A percentile compares a stretch with the other conserved stretches of the same genome.
Evolutionary conservation across 2,888 invertebrate species (phyloP).

Genomic region (Drosophila quinaria): DNA sequence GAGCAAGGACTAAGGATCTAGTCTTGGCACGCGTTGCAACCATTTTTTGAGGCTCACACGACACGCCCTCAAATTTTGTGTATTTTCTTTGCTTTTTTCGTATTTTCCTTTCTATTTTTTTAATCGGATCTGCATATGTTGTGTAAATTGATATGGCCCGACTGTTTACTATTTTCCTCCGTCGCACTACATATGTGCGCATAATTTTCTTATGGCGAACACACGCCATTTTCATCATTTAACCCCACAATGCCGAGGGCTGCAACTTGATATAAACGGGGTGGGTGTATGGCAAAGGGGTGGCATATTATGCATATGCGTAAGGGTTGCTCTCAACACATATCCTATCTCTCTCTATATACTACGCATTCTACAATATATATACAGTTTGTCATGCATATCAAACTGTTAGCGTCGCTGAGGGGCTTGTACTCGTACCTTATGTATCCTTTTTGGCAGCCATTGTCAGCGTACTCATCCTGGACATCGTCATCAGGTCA

Average conservation of each 20-base stretch:
- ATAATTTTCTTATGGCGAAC: conserved; percentile 50
- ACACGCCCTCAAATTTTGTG: conserved; percentile 41
- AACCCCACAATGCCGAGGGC: conserved; percentile 63
- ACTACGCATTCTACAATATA: conserved; percentile 9
- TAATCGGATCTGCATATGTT: conserved; percentile 81
- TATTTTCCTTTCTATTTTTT: conserved; percentile 25
- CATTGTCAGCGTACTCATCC: conserved; percentile 44
- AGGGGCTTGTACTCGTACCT: conserved; percentile 14
- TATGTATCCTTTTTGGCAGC: conserved; percentile 29
- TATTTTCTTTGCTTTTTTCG: conserved; percentile 25
- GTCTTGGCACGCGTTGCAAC: conserved; percentile 53
- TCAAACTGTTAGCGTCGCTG: conserved; percentile 25
- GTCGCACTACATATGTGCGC: conserved; percentile 42
- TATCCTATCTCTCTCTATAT: conserved; percentile 11
- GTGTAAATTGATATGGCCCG: conserved; percentile 73
- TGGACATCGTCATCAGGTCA: conserved; percentile 48
- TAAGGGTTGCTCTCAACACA: conserved; percentile 60
- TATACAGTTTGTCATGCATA: conserved; percentile 50
- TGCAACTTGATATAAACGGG: conserved; percentile 43
- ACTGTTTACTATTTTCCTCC: conserved; percentile 19
- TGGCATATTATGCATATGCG: conserved; percentile 73
- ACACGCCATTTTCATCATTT: conserved; percentile 74
- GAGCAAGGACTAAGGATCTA: conserved; percentile 24
- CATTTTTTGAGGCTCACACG: conserved; percentile 36
- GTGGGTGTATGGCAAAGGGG: conserved; percentile 65